Evolutionary conservation across 1,140 invertebrate genomes (phyloP).

Genomic region (Semibalanus balanoides): DNA sequence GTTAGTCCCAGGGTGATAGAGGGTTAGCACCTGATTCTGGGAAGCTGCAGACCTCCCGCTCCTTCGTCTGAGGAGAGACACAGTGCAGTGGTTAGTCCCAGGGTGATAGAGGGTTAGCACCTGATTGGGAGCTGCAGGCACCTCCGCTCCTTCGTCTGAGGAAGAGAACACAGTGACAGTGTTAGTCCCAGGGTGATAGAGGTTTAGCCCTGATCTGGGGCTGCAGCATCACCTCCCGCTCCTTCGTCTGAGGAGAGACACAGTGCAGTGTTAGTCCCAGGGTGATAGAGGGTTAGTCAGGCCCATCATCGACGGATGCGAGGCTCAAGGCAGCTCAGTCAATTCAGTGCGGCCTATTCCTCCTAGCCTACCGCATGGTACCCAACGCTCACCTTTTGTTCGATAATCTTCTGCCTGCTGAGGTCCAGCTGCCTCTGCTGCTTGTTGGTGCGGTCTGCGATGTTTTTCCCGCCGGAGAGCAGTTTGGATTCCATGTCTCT

Average conservation of each 20-base stretch:
- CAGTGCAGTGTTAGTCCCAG: too few relatives aligned
- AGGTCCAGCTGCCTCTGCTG: constrained; percentile 70
- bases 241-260: constrained; percentile 32
- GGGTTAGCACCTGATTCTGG: constrained; percentile 74
- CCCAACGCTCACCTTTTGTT: constrained; percentile 59
- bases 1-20: too few relatives aligned
- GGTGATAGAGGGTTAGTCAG: too few relatives aligned
- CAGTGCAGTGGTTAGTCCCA: too few relatives aligned
- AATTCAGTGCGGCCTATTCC: too few relatives aligned
- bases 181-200: too few relatives aligned
- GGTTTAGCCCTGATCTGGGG: constrained; percentile 77
- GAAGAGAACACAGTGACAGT: constrained; percentile 11
- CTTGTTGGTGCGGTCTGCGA: constrained; percentile 79
- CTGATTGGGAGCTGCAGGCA: constrained; percentile 76
- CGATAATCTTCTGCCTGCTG: constrained; percentile 60
- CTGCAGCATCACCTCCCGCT: constrained; percentile 72
- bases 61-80: constrained; percentile 32
- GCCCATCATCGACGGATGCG: too few relatives aligned
- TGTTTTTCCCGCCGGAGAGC: constrained; percentile 66
- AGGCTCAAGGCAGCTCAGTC: too few relatives aligned
- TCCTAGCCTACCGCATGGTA: too few relatives aligned
- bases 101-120: too few relatives aligned
- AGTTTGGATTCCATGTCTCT: constrained; percentile 70
- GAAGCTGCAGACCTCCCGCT: constrained; percentile 74
- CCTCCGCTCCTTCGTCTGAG: constrained; percentile 48